Evolutionary conservation across 1,140 invertebrate genomes (phyloP).

Genomic region (Anastatus disparis): DNA sequence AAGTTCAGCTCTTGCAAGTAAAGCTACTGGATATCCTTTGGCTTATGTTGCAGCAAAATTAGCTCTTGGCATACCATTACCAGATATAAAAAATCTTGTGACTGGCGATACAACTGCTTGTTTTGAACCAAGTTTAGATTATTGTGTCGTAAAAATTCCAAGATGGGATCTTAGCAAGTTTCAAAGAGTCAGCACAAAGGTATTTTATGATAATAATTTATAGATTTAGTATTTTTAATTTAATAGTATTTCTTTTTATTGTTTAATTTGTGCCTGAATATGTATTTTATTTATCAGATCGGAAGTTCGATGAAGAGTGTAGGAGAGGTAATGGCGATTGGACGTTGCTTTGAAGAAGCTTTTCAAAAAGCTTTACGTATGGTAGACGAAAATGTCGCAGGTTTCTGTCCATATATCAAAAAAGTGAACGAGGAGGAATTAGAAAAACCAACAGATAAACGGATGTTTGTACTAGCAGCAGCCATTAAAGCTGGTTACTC

Average conservation of each 20-base stretch:
- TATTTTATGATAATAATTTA: too few species aligned
- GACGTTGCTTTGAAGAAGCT: conserved; percentile 97
- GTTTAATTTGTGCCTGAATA: too few species aligned
- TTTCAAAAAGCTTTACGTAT: conserved; percentile 99
- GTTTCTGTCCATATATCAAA: conserved; percentile 92
- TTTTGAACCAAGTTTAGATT: conserved; percentile 99
- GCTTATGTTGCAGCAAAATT: conserved; percentile 99
- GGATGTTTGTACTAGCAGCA: conserved; percentile 96
- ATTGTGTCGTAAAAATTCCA: conserved; percentile 98
- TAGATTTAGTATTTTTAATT: too few species aligned
- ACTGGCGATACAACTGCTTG: conserved; percentile 98
- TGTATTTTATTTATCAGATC: conserved; percentile 73
- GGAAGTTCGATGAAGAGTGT: conserved; percentile 99
- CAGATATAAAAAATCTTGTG: conserved; percentile 92
- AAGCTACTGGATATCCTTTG: conserved; percentile 93
- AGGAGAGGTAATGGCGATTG: conserved; percentile 99
- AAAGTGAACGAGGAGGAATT: conserved; percentile 86
- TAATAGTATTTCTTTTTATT: too few species aligned
- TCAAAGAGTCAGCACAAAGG: conserved; percentile 91
- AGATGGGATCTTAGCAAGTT: conserved; percentile 99
- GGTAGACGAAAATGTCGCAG: conserved; percentile 94
- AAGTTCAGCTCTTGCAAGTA: conserved; percentile 97
- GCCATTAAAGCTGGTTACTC: conserved; percentile 85
- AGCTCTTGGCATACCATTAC: conserved; percentile 87
- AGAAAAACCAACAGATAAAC: conserved; percentile 92